These are phyloP conservation scores for Chironomus riparius DNA, from an alignment of 2,888 invertebrate genomes.

Conservation along the genomic window DNA sequence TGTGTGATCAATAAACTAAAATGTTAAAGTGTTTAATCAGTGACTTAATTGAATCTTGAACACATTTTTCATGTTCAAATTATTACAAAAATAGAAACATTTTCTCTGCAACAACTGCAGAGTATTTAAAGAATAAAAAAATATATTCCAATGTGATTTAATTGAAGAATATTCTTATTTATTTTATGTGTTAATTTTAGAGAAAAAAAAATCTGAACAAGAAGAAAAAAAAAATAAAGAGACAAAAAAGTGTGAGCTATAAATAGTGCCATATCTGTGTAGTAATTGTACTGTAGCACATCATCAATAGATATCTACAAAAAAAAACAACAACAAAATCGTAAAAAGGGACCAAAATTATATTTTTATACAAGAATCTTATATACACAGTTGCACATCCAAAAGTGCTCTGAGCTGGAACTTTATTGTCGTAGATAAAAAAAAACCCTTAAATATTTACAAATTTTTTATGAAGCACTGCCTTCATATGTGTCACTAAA, in stretches of 20 bases:
- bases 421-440: neutral
- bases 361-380: conserved; percentile 11
- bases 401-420: neutral
- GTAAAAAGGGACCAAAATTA: conserved; percentile 14
- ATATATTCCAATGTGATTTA: too few relatives aligned
- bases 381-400: neutral
- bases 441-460: neutral
- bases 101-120: too few relatives aligned
- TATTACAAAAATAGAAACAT: too few relatives aligned
- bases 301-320: neutral
- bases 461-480: neutral
- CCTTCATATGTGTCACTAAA: neutral
- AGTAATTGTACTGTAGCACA: neutral
- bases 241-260: neutral
- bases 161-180: too few relatives aligned
- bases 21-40: neutral
- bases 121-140: too few relatives aligned
- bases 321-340: neutral
- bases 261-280: conserved; percentile 21
- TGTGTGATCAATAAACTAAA: conserved; percentile 7
- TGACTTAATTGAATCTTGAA: neutral
- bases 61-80: too few relatives aligned
- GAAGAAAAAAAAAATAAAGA: too few relatives aligned
- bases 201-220: too few relatives aligned
- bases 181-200: too few relatives aligned